A percentile compares a stretch with the other conserved stretches of the same genome.
phyloP scores from a whole-genome alignment of 2,888 invertebrate genomes.

The Caenorhabditis drosophilae region DNA sequence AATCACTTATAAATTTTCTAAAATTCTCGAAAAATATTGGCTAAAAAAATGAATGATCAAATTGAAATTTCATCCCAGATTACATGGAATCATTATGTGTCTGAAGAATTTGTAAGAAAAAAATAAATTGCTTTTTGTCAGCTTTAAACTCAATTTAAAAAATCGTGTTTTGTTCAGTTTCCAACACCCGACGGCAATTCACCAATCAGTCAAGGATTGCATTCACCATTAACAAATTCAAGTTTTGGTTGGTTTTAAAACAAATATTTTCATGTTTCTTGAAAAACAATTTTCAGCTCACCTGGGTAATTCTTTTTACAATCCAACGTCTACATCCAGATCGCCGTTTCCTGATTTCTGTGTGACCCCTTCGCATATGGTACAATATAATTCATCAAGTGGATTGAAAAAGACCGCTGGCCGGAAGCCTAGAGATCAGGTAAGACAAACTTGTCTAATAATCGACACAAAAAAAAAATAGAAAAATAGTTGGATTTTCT shows the following conservation, averaged over 20 bases:
- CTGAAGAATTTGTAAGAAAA: too few relatives aligned
- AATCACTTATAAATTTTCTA: too few relatives aligned
- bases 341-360: slow-evolving; percentile 18
- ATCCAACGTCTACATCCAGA: slow-evolving; percentile 1
- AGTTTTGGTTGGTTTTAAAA: too few relatives aligned
- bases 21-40: too few relatives aligned
- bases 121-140: too few relatives aligned
- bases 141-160: too few relatives aligned
- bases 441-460: too few relatives aligned
- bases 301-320: not conserved
- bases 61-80: too few relatives aligned
- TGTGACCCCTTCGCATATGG: slow-evolving; percentile 27
- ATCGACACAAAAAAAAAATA: not conserved
- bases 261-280: too few relatives aligned
- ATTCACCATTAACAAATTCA: slow-evolving; percentile 22
- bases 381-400: slow-evolving; percentile 13
- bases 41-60: too few relatives aligned
- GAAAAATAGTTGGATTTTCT: not conserved
- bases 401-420: slow-evolving; percentile 27
- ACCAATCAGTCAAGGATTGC: slow-evolving; percentile 21
- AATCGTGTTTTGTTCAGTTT: slow-evolving; percentile 32
- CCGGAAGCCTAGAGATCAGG: slow-evolving; percentile 35
- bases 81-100: too few relatives aligned
- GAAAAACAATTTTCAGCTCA: slow-evolving; percentile 1
- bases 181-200: slow-evolving; percentile 20